phyloP scores from a whole-genome alignment of 2,888 invertebrate genomes.

The Enchytraeus crypticus region DNA sequence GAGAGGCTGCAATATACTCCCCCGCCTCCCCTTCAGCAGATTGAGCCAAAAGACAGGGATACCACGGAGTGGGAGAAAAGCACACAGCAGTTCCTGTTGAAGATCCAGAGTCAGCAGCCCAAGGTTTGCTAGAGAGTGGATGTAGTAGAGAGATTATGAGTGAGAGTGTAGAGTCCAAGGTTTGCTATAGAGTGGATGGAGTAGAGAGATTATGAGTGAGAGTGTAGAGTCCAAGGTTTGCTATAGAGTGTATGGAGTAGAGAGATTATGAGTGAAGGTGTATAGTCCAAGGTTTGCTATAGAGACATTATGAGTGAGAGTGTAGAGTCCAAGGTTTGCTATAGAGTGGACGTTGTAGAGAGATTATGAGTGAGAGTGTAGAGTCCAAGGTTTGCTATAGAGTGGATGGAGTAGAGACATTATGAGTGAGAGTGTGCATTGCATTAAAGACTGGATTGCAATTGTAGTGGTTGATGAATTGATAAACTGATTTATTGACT shows the following conservation, averaged over 20 bases:
- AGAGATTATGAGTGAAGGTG: background rate
- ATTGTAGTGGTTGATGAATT: too few relatives aligned
- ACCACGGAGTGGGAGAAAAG: constrained; percentile 8
- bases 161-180: background rate
- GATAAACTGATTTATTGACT: too few relatives aligned
- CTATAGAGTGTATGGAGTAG: background rate
- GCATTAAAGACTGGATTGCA: too few relatives aligned
- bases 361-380: too few relatives aligned
- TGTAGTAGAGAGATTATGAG: background rate
- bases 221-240: background rate
- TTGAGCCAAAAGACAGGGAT: too few relatives aligned
- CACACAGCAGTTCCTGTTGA: constrained; percentile 4
- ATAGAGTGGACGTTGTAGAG: background rate
- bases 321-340: background rate
- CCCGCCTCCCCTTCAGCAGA: too few relatives aligned
- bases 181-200: background rate
- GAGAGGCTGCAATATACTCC: too few relatives aligned
- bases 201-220: background rate
- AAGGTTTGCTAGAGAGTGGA: too few relatives aligned
- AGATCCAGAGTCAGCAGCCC: constrained; percentile 5
- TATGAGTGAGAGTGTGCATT: too few relatives aligned
- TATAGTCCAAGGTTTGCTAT: background rate
- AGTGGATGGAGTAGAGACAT: too few relatives aligned
- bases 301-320: background rate
- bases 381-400: too few relatives aligned